Evolutionary conservation across 2,888 invertebrate genomes (phyloP).

Genomic region (Bembecia ichneumoniformis): DNA sequence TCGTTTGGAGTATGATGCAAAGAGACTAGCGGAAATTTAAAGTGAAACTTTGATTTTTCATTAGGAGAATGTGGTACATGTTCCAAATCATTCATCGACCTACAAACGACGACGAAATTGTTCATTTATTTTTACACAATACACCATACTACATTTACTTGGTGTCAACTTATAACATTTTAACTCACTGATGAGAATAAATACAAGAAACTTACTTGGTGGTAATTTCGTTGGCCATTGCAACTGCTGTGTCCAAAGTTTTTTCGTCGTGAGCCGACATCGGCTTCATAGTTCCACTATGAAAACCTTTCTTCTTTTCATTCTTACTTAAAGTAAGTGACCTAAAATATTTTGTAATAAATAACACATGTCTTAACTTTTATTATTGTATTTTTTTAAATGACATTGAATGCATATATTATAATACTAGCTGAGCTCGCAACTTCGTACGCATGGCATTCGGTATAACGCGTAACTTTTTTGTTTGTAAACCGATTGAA

Average conservation of each 20-base stretch:
- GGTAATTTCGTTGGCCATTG: constrained; percentile 92
- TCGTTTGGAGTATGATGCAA: constrained; percentile 33
- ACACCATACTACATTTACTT: neutral
- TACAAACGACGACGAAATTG: constrained; percentile 8
- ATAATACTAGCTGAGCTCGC: too few species aligned
- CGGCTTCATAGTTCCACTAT: constrained; percentile 79
- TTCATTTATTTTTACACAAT: neutral
- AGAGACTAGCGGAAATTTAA: constrained; percentile 44
- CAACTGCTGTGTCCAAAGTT: constrained; percentile 92
- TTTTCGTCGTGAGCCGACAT: constrained; percentile 95
- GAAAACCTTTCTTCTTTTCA: constrained; percentile 44
- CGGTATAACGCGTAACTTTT: too few species aligned
- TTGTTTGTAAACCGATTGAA: too few species aligned
- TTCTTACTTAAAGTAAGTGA: constrained; percentile 39
- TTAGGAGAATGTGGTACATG: constrained; percentile 74
- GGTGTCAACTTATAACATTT: neutral
- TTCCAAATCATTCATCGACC: constrained; percentile 74
- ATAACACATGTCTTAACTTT: too few species aligned
- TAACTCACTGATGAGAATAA: neutral
- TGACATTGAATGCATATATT: too few species aligned
- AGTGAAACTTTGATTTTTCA: constrained; percentile 81
- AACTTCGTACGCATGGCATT: too few species aligned
- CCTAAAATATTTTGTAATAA: constrained; percentile 18
- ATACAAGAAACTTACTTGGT: constrained; percentile 63
- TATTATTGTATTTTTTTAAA: too few species aligned